phyloP scores from a whole-genome alignment of 2,797 vertebrate genomes.

The Thunnus albacares region DNA sequence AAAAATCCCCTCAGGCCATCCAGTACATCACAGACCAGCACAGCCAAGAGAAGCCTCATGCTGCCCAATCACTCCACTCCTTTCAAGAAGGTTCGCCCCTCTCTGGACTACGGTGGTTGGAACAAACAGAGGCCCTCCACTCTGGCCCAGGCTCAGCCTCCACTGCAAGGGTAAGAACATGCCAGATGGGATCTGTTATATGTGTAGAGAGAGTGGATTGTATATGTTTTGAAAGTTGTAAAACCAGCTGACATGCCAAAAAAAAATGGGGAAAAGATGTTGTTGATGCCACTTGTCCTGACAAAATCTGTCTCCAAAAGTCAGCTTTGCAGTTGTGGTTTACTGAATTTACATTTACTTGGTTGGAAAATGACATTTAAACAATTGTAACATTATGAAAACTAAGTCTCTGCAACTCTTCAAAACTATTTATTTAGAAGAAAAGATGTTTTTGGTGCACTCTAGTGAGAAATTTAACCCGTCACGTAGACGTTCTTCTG shows the following conservation, averaged over 20 bases:
- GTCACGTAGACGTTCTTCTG: too few relatives aligned
- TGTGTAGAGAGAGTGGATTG: not conserved
- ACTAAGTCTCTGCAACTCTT: too few relatives aligned
- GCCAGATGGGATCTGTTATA: not conserved
- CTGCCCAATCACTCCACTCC: constrained; percentile 95
- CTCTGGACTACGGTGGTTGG: constrained; percentile 96
- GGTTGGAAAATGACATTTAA: not conserved
- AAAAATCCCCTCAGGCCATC: constrained; percentile 83
- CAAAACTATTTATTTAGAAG: too few relatives aligned
- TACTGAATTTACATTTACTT: not conserved
- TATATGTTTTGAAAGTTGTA: not conserved
- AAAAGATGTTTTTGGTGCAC: not conserved
- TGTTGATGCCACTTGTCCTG: not conserved
- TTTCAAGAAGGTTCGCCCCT: constrained; percentile 94
- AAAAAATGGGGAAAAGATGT: not conserved
- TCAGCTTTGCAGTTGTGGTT: not conserved
- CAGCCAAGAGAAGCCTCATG: constrained; percentile 93
- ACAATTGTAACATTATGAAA: not conserved
- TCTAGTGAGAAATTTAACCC: not conserved
- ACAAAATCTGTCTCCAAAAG: not conserved
- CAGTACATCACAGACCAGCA: constrained; percentile 85
- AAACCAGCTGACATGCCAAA: not conserved
- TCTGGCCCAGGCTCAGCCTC: constrained; percentile 91
- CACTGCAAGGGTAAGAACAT: constrained; percentile 92
- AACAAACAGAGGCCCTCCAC: constrained; percentile 92